phyloP scores from a whole-genome alignment of 2,113 vertebrate species.

The Catharus minimus region DNA sequence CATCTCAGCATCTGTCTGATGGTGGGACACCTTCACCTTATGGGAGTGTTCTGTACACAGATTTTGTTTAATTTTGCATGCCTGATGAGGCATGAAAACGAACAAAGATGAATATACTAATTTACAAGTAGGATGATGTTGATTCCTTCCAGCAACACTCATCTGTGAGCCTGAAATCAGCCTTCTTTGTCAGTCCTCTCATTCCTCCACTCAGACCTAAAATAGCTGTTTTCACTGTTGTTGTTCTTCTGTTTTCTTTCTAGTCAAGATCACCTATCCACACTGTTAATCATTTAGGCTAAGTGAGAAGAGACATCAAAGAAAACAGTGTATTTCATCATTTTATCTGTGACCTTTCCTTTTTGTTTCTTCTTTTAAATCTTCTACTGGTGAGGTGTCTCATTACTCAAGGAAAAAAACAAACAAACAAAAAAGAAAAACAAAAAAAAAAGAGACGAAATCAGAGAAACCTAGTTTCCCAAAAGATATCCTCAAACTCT shows the following conservation, averaged over 20 bases:
- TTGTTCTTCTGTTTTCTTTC: neutral
- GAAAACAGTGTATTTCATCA: neutral
- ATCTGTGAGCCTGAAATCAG: neutral
- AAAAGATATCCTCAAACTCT: neutral
- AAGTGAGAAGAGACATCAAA: neutral
- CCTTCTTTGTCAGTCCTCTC: neutral
- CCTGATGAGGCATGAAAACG: neutral
- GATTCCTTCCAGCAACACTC: neutral
- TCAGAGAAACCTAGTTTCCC: neutral
- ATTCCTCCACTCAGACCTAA: neutral
- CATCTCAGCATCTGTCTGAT: neutral
- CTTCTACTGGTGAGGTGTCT: neutral
- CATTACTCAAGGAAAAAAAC: accelerated
- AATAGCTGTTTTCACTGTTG: neutral
- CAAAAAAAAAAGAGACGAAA: too few relatives aligned
- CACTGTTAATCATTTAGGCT: neutral
- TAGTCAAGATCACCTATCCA: neutral
- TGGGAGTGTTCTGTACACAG: neutral
- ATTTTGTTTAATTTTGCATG: neutral
- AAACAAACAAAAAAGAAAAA: too few relatives aligned
- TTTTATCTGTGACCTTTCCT: neutral
- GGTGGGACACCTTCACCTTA: neutral
- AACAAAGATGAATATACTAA: neutral
- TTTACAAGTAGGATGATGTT: neutral
- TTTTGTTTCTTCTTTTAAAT: neutral